Evolutionary conservation across 2,113 vertebrate species (phyloP).

Genomic region (Perca fluviatilis): DNA sequence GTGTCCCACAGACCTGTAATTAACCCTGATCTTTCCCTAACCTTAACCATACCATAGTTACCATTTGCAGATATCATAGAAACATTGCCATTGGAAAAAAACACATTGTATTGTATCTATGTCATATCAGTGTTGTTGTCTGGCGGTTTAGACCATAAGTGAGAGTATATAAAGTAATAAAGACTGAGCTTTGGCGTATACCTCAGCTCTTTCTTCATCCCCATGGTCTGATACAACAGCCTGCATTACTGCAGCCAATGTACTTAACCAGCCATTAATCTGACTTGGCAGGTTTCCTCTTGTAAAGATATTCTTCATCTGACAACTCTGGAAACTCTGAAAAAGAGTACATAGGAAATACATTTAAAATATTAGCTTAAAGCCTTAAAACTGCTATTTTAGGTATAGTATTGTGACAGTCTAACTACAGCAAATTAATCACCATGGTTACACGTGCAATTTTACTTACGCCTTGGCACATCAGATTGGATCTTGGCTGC

Average conservation of each 20-base stretch:
- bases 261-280: conserved; percentile 48
- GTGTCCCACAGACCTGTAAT: not conserved
- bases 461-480: conserved; percentile 9
- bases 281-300: conserved; percentile 8
- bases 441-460: not conserved
- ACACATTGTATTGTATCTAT: no score
- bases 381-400: conserved; percentile 19
- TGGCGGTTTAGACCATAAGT: not conserved
- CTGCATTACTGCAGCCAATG: conserved; percentile 5
- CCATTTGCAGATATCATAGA: not conserved
- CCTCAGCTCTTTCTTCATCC: conserved; percentile 20
- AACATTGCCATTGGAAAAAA: no score
- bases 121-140: not conserved
- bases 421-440: conserved; percentile 25
- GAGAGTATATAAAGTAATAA: conserved; percentile 10
- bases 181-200: conserved; percentile 15
- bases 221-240: conserved; percentile 7
- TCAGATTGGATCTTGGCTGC: conserved; percentile 31
- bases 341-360: conserved; percentile 35
- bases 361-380: conserved; percentile 17
- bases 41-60: not conserved
- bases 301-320: conserved; percentile 22
- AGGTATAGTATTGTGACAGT: not conserved
- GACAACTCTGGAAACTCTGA: conserved; percentile 35
- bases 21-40: not conserved